A percentile compares a stretch with the other conserved stretches of the same genome.
Evolutionary conservation across 1,140 invertebrate species (phyloP).

Genomic region (Drosophila azteca): DNA sequence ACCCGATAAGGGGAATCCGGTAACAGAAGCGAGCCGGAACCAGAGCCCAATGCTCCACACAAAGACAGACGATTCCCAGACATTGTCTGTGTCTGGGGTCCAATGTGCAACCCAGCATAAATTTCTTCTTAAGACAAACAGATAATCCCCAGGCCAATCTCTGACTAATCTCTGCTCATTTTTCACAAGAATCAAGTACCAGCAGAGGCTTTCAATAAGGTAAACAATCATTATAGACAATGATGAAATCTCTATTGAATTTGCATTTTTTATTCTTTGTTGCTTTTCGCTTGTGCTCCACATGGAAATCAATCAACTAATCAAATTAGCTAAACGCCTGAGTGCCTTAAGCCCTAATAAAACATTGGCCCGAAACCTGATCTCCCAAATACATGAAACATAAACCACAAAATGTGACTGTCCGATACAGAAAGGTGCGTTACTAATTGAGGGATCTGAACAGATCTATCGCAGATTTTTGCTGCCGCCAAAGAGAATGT

Average conservation of each 20-base stretch:
- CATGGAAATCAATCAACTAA: conserved; percentile 46
- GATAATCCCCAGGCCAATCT: conserved; percentile 17
- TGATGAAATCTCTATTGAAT: too few species aligned
- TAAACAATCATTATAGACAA: too few species aligned
- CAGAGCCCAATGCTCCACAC: background rate
- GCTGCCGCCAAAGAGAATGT: background rate
- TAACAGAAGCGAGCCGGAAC: conserved; percentile 29
- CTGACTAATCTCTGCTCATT: background rate
- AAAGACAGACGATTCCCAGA: background rate
- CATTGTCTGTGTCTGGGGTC: background rate
- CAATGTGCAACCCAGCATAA: conserved; percentile 8
- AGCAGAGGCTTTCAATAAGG: too few species aligned
- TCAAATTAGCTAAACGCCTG: conserved; percentile 66
- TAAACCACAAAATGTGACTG: conserved; percentile 39
- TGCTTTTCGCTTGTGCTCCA: conserved; percentile 24
- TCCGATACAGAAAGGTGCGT: conserved; percentile 42
- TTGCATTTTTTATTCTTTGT: conserved; percentile 5
- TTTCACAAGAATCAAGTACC: too few species aligned
- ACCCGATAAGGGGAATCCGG: conserved; percentile 40
- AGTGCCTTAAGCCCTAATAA: conserved; percentile 55
- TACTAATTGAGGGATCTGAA: conserved; percentile 26
- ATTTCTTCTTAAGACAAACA: background rate
- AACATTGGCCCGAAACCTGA: conserved; percentile 47
- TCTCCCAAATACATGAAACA: conserved; percentile 19
- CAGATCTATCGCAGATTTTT: conserved; percentile 3